phyloP scores from a whole-genome alignment of 2,888 invertebrate species.

The Protodeltote pygarga region DNA sequence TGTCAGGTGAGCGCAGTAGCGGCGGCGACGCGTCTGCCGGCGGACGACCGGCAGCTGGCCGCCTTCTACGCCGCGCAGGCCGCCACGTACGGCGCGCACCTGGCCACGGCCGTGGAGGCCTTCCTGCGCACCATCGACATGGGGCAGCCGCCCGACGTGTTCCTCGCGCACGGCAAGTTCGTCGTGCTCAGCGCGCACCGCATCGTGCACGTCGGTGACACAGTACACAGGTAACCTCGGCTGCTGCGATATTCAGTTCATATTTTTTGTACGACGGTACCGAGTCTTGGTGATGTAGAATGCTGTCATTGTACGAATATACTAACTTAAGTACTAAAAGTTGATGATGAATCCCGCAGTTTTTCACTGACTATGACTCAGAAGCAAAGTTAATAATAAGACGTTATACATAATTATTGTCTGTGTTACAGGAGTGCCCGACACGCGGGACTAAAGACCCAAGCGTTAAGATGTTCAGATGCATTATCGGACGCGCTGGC shows the following conservation, averaged over 20 bases:
- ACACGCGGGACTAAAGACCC: slow-evolving; percentile 90
- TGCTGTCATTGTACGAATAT: too few relatives aligned
- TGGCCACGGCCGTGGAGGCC: slow-evolving; percentile 96
- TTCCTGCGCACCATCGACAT: slow-evolving; percentile 96
- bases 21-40: slow-evolving; percentile 87
- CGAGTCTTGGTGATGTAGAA: too few relatives aligned
- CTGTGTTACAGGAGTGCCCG: slow-evolving; percentile 92
- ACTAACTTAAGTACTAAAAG: too few relatives aligned
- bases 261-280: too few relatives aligned
- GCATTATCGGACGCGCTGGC: slow-evolving; percentile 93
- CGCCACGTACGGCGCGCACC: slow-evolving; percentile 93
- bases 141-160: slow-evolving; percentile 97
- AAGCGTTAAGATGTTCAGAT: slow-evolving; percentile 92
- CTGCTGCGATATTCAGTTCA: too few relatives aligned
- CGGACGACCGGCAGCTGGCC: slow-evolving; percentile 94
- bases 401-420: too few relatives aligned
- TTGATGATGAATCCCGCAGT: too few relatives aligned
- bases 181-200: slow-evolving; percentile 97
- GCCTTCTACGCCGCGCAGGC: slow-evolving; percentile 96
- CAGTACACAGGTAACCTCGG: slow-evolving; percentile 89
- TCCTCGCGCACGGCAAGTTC: slow-evolving; percentile 97
- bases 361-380: too few relatives aligned
- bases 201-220: slow-evolving; percentile 97
- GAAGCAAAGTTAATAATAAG: too few relatives aligned
- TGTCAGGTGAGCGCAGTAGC: slow-evolving; percentile 82